Percentiles rank a stretch among this genome's conserved stretches.
Conservation (phyloP, 2,113 vertebrate genomes). For the Fregata magnificens region DNA sequence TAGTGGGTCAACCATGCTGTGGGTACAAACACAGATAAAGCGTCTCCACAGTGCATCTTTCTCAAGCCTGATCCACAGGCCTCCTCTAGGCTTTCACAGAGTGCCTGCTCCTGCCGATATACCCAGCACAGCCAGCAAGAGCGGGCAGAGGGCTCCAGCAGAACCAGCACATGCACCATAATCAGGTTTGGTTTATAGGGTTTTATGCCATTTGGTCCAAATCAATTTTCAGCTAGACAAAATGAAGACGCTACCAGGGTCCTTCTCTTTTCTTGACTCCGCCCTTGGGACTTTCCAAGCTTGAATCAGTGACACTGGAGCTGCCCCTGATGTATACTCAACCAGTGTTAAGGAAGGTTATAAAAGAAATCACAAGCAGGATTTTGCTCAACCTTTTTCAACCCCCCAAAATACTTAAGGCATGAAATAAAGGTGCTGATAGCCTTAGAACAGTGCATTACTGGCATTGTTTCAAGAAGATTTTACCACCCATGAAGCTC, state of each 20-base stretch:
- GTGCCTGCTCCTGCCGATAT: background rate
- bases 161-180: background rate
- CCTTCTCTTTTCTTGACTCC: background rate
- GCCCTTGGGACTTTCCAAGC: background rate
- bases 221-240: background rate
- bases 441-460: background rate
- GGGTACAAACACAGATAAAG: background rate
- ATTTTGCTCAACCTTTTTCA: background rate
- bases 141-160: background rate
- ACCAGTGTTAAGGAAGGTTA: background rate
- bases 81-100: background rate
- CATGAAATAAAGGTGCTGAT: background rate
- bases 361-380: background rate
- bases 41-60: background rate
- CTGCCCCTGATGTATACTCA: background rate
- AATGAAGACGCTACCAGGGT: background rate
- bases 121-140: background rate
- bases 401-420: background rate
- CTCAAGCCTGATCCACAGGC: background rate
- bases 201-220: background rate
- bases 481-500: background rate
- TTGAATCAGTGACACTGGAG: background rate
- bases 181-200: background rate
- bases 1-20: background rate
- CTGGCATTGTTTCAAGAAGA: background rate